These are phyloP conservation scores for Acleris sparsana DNA, from an alignment of 2,888 invertebrate genomes.

Conservation along the genomic window DNA sequence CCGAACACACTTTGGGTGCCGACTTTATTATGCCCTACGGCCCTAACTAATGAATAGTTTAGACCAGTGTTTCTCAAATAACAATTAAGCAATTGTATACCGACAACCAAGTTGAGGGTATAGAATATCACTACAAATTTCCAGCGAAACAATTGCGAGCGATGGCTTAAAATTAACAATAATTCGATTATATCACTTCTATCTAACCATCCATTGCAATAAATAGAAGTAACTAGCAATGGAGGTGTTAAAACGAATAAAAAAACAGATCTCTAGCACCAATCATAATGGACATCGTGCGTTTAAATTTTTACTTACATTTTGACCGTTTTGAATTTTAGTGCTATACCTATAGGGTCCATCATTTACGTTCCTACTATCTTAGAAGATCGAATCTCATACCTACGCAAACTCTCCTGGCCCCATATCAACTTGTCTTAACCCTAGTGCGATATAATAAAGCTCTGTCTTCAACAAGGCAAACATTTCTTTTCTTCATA, in stretches of 20 bases:
- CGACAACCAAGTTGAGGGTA: slow-evolving; percentile 51
- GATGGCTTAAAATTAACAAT: slow-evolving; percentile 55
- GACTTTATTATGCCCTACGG: slow-evolving; percentile 65
- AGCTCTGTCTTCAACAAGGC: slow-evolving; percentile 69
- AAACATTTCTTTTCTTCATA: slow-evolving; percentile 50
- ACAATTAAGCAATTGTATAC: slow-evolving; percentile 40
- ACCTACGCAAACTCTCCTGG: slow-evolving; percentile 54
- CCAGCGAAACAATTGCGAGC: slow-evolving; percentile 49
- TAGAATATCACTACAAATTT: slow-evolving; percentile 38
- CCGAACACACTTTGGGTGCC: slow-evolving; percentile 78
- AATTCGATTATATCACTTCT: slow-evolving; percentile 55
- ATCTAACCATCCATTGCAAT: slow-evolving; percentile 54
- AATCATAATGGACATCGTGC: slow-evolving; percentile 44
- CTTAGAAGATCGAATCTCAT: slow-evolving; percentile 40
- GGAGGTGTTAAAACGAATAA: slow-evolving; percentile 55
- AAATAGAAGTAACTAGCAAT: slow-evolving; percentile 48
- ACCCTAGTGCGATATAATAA: slow-evolving; percentile 67
- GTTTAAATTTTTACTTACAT: slow-evolving; percentile 6
- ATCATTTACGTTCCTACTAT: slow-evolving; percentile 21
- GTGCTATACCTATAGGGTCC: slow-evolving; percentile 23
- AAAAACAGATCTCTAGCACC: slow-evolving; percentile 80
- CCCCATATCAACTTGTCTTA: slow-evolving; percentile 69
- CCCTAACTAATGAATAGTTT: slow-evolving; percentile 63
- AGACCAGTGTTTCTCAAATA: slow-evolving; percentile 83
- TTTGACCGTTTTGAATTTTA: slow-evolving; percentile 13